Evolutionary conservation across 2,113 vertebrate genomes (phyloP), one percentile per base, ranked within the genome.

Genomic region (Serranochromis macrocephalus): DNA sequence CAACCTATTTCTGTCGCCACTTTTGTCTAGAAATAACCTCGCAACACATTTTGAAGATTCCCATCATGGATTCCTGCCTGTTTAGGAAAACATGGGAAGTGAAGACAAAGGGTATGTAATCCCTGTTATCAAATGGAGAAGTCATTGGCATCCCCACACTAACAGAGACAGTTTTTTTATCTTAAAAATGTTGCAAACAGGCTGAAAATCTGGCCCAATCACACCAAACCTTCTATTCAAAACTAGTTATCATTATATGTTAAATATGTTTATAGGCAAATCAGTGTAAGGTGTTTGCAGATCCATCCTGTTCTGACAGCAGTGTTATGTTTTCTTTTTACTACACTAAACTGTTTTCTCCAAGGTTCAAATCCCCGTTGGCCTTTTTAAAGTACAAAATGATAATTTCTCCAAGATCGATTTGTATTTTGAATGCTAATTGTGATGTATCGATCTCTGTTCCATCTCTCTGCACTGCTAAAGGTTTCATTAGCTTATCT

Each of bases 361-460:
- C 73, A 81, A 85, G 89, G 92, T 87, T 93, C 90, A 91, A 85
- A 83, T 91, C 87, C 89, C 93, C 6, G 24, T 82, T 92, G 91
- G 91, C 90, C 87, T 86, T 91, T 94, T 88, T 86, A 89, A 90
- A 91, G 89, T 88, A 93, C 93, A 91, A 93, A 94, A 96, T 93
- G 86, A 95, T 93, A 9, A 94, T 94, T 94, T 88, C 85, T 49
- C 71, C 1, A 1, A 33, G 81, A 94, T 94, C 94, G 9, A 94
- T 93, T 83, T 66, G 83, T 91, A 93, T 93, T 92, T 94, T 93
- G 90, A 94, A 95, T 95, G 84, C 92, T 94, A 95, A 95, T 94
- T 88, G 91, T 85, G 87, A 84, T 38, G 21, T 93, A 96, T 95
- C 91, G 92, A 96, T 96, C 84, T 13, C 16, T 54, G 88, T 87